Evolutionary conservation across 2,888 invertebrate genomes (phyloP).

Genomic region (Anticlea derivata): DNA sequence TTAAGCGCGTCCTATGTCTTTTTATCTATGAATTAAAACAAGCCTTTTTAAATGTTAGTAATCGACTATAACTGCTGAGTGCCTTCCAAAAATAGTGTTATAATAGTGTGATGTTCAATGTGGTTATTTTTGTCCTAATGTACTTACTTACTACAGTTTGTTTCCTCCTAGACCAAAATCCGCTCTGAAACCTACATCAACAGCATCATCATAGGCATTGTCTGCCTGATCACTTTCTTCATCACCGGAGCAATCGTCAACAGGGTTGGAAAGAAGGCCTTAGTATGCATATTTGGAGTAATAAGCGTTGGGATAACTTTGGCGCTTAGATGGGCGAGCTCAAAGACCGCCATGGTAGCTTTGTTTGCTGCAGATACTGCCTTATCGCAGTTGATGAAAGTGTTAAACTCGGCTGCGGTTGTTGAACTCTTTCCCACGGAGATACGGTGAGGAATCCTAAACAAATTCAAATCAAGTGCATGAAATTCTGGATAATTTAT

Average conservation of each 20-base stretch:
- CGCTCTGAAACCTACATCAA: constrained; percentile 55
- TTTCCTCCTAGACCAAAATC: constrained; percentile 44
- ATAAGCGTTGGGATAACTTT: constrained; percentile 44
- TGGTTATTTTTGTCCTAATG: too few species aligned
- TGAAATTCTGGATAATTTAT: too few species aligned
- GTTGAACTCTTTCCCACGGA: constrained; percentile 59
- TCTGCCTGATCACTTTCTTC: constrained; percentile 46
- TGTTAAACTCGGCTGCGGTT: constrained; percentile 47
- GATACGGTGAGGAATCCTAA: constrained; percentile 50
- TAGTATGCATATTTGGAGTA: constrained; percentile 44
- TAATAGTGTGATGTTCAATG: too few species aligned
- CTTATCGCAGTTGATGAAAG: constrained; percentile 51
- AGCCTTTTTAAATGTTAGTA: too few species aligned
- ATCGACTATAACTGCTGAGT: too few species aligned
- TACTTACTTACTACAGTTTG: too few species aligned
- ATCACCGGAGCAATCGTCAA: constrained; percentile 51
- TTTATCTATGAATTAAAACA: too few species aligned
- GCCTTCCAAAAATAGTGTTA: too few species aligned
- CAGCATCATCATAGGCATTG: constrained; percentile 52
- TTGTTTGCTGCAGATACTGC: constrained; percentile 56
- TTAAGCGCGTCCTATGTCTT: too few species aligned
- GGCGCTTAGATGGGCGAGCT: constrained; percentile 52
- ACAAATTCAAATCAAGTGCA: too few species aligned
- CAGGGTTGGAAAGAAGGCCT: constrained; percentile 54
- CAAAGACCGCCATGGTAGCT: constrained; percentile 52